Evolutionary conservation across 2,797 vertebrate genomes (phyloP), one percentile per base, ranked within the genome.

Genomic region (Labeo calbasu): DNA sequence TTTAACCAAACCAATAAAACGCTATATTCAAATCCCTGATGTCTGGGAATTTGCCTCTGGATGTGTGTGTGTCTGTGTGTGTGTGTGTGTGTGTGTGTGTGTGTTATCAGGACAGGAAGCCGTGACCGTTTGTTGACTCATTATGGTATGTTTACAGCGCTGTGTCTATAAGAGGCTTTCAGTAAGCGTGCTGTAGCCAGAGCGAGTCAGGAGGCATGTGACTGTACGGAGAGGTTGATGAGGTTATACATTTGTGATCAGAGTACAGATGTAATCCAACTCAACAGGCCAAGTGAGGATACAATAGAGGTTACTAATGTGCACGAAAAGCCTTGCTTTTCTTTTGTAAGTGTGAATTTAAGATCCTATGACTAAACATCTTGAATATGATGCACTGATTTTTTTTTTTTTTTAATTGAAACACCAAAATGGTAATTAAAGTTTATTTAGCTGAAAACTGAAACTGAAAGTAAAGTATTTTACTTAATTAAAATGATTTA

Each of bases 141-240:
- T 10, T 79, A 53, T 66, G 63, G 19, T 53, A 13, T 51, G 48
- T 79, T 79, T 40, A 66, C 48, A 36, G 21, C 5, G 3, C 25
- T 9, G 25, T 53, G 61, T 28, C 17, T 51, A 17, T 68, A 79
- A 79, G 61, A 79, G 63, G 77, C 46, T 68, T 68, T 68, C 48
- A 68, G 66, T 25, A 82, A 50, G 78, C 77, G 77, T 81, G 86
- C 57, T 87, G 84, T 5, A 70, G 65, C 50, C 28, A 50, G 25
- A 53, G 46, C 5, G 59, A 53, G 59, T 14, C 68, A 43, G 57
- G 10, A 65, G 69, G 28, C 70, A 50, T 72, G 69, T 86, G 66
- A 78, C 59, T 46, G 28, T 36, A 3, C 36, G n/a, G 4, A 59
- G 40, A 63, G 43, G 23, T 63, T 50, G 43, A 23, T 1, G 6